Evolutionary conservation across 2,888 invertebrate genomes (phyloP), one percentile per base, ranked within the genome.

Genomic region (Sipha maydis): DNA sequence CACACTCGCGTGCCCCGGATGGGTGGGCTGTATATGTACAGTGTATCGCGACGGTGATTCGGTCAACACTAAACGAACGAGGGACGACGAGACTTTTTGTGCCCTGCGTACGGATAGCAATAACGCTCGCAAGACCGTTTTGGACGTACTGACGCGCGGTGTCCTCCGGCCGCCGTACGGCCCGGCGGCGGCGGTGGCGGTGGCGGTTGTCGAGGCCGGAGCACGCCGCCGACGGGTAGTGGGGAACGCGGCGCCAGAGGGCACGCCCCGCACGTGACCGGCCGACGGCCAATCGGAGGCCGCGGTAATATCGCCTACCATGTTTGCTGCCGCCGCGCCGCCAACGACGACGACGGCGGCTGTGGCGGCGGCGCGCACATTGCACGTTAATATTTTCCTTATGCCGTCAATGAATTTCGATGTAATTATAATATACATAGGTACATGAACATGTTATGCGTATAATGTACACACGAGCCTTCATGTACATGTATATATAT

Each of bases 191-290:
- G 25, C 54, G 69, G 67, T 48, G n/a, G n/a, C n/a, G n/a, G n/a
- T n/a, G 31, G 85, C 85, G 38, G 21, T 8, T 54, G 38, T 3
- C 34, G 14, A 14, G 71, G 71, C 54, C 34, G 48, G 79, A 31
- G 34, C 75, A 7, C 75, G 75, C 1, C 38, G 75, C 38, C 75
- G 25, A 7, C 83, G 56, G n/a, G 61, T 28, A 21, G 80, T 25
- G 38, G 61, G 86, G 86, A 73, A 38, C 38, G n/a, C 31, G 8
- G 14, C 71, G 71, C 54, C 79, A 54, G 28, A 73, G 82, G 80
- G 61, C 80, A 75, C 88, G 88, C 88, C 88, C 88, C 75, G 67
- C 88, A 88, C 88, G 88, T 88, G 88, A 88, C 73, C 88, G 82
- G 17, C 73, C 5, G 80, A 19, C 61, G 61, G 34, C 88, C 88